A percentile compares a stretch with the other conserved stretches of the same genome.
These are phyloP conservation scores for Falco peregrinus DNA, from an alignment of 2,797 vertebrate genomes.

Conservation along the genomic window DNA sequence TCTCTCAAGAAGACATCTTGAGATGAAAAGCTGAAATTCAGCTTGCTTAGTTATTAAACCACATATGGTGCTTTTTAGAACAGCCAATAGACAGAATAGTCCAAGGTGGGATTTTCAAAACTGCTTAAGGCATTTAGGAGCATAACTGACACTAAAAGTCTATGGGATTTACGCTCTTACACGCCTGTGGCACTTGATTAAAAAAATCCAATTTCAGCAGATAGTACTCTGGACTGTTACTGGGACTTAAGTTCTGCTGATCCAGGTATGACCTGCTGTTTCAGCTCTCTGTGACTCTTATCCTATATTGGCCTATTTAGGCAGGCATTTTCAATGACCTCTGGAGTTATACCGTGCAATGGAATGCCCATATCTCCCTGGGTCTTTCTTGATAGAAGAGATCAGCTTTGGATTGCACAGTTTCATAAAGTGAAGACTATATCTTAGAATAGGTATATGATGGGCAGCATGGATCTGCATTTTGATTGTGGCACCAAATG, in stretches of 20 bases:
- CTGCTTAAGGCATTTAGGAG: constrained; percentile 5
- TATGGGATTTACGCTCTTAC: neutral
- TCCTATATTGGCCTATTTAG: neutral
- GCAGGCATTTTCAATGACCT: neutral
- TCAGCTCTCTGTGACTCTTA: neutral
- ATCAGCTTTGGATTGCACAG: neutral
- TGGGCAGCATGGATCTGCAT: neutral
- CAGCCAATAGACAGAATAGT: neutral
- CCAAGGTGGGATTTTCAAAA: constrained; percentile 5
- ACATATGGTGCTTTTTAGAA: neutral
- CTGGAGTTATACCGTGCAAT: neutral
- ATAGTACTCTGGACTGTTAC: neutral
- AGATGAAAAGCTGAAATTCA: constrained; percentile 25
- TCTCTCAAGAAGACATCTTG: neutral
- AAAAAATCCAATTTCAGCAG: constrained; percentile 25
- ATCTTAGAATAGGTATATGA: neutral
- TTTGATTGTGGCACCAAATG: neutral
- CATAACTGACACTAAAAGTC: neutral
- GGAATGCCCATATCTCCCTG: neutral
- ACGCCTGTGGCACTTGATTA: neutral
- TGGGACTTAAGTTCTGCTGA: neutral
- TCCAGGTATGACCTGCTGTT: neutral
- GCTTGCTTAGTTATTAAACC: constrained; percentile 19
- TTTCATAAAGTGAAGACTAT: neutral
- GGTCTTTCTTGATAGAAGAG: neutral